Base-by-base conservation (phyloP, 1,140 invertebrate genomes). In the Calycopis cecrops region DNA sequence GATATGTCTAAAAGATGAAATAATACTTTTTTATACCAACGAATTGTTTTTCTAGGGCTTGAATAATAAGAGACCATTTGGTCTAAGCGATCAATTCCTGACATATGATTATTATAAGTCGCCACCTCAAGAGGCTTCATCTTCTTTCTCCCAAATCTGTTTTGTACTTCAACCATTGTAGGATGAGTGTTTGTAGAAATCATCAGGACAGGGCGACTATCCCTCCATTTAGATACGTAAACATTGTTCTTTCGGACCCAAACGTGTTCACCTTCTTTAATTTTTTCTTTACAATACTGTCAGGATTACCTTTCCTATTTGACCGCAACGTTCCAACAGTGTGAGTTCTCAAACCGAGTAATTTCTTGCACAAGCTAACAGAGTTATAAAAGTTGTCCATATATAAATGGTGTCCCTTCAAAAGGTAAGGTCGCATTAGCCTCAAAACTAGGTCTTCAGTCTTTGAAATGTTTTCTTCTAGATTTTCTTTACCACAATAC, bases 201-300 rank as follows among this genome's bases (percentile, higher is more conserved):
- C 48, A 60, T 60, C 12, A 69, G 28, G 1, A 78, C 73, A 47
- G 67, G 64, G 7, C 68, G 57, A 35, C 65, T 74, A 51, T 83
- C 76, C 34, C 59, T 67, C 74, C 76, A 80, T 49, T 79, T 77
- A 4, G 56, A 60, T 1, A 81, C 69, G 48, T 70, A 64, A 9
- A 72, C 63, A 9, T 67, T 53, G n/a, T 60, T 56, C 10, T 69
- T 65, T 16, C 63, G 40, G 12, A 47, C 40, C 61, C 62, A 72
- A 18, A 64, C 49, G 12, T 56, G 35, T 48, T 73, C 64, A 35
- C 62, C 67, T 59, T 59, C 53, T 67, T 71, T 9, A 75, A 44
- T 48, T 71, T 72, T 55, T 58, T 53, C 33, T 48, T 59, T 34
- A 60, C 21, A 37, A 59, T 49, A 55, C 40, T 28, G 6, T 14